Conservation (phyloP, 2,888 invertebrate genomes). For the Lycia hirtaria region DNA sequence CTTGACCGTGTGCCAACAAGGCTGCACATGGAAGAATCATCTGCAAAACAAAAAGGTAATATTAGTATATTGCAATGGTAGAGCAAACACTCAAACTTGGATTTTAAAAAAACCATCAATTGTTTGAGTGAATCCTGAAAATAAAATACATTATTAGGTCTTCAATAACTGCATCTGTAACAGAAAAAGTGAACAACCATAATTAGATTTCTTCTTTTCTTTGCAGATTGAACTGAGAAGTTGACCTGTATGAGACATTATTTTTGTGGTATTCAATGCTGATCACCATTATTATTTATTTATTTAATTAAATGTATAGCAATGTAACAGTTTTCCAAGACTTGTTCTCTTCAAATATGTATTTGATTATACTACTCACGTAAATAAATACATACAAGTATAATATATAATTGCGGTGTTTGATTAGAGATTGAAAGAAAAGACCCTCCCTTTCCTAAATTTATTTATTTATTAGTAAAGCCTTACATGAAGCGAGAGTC, state of each 20-base stretch:
- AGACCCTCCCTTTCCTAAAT: constrained; percentile 68
- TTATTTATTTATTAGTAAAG: constrained; percentile 64
- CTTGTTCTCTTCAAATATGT: constrained; percentile 46
- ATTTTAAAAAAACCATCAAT: constrained; percentile 45
- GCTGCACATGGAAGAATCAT: constrained; percentile 83
- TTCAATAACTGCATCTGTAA: constrained; percentile 78
- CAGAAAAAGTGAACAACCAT: constrained; percentile 77
- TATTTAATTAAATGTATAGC: constrained; percentile 44
- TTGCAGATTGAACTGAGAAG: constrained; percentile 74
- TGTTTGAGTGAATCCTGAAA: constrained; percentile 76
- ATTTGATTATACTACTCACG: constrained; percentile 41
- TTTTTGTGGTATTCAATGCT: constrained; percentile 44
- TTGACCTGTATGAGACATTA: constrained; percentile 50
- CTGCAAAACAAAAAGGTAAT: constrained; percentile 85
- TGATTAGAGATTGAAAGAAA: constrained; percentile 62
- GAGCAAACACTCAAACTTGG: constrained; percentile 77
- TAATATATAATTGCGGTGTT: constrained; percentile 21
- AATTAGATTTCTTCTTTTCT: constrained; percentile 62
- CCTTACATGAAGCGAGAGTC: constrained; percentile 54
- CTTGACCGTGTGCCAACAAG: constrained; percentile 88
- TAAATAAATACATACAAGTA: constrained; percentile 54
- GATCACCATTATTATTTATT: constrained; percentile 28
- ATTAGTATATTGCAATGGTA: constrained; percentile 61
- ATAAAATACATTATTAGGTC: constrained; percentile 67
- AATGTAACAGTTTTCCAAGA: constrained; percentile 23